phyloP scores from a whole-genome alignment of 2,113 vertebrate species.

The mouse (Mus musculus) region GRCm39 chr10:88168001-88168500 shows the following conservation, averaged over 20 bases:
- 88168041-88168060: neutral
- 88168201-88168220: constrained; percentile 11
- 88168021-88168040: no score
- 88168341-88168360: neutral
- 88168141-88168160: neutral
- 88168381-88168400: neutral
- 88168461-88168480: no score
- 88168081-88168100: neutral
- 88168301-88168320: neutral
- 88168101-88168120: neutral
- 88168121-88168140: neutral
- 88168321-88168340: neutral
- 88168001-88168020: neutral
- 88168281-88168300: neutral
- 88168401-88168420: neutral
- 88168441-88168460: neutral
- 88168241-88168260: neutral
- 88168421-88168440: neutral
- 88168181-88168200: neutral
- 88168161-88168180: neutral
- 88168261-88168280: neutral
- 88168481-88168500: neutral
- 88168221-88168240: neutral
- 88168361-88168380: neutral
- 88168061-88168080: neutral